Conservation (phyloP, 2,888 invertebrate genomes). For the Thumatha senex region DNA sequence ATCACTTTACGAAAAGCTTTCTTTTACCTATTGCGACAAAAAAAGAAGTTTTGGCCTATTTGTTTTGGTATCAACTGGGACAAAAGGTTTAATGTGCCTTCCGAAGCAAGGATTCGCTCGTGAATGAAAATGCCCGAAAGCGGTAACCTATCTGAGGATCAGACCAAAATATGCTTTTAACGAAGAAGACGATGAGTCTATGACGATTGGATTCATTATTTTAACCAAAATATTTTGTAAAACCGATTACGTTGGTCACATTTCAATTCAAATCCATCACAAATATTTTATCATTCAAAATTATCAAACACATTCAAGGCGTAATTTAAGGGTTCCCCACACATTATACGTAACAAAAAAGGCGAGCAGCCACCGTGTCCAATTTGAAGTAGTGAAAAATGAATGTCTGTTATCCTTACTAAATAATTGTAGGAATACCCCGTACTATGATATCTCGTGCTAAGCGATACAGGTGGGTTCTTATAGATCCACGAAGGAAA, state of each 20-base stretch:
- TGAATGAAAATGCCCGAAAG: too few species aligned
- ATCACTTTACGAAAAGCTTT: slow-evolving; percentile 25
- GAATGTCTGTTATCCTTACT: slow-evolving; percentile 66
- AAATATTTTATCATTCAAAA: slow-evolving; percentile 29
- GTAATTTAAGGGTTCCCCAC: slow-evolving; percentile 62
- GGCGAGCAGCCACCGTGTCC: slow-evolving; percentile 61
- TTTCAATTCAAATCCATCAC: slow-evolving; percentile 16
- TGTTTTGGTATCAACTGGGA: background rate
- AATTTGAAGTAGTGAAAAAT: slow-evolving; percentile 76
- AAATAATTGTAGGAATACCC: slow-evolving; percentile 54
- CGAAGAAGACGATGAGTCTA: too few species aligned
- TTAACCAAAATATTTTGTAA: too few species aligned
- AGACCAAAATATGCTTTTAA: too few species aligned
- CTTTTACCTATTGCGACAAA: slow-evolving; percentile 17
- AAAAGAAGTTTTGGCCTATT: background rate
- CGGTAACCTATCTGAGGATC: too few species aligned
- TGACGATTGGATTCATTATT: too few species aligned
- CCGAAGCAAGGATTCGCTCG: too few species aligned
- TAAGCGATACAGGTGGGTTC: slow-evolving; percentile 8
- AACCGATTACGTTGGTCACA: too few species aligned
- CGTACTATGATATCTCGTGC: slow-evolving; percentile 38
- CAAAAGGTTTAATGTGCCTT: too few species aligned
- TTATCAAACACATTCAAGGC: slow-evolving; percentile 46
- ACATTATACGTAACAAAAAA: slow-evolving; percentile 60
- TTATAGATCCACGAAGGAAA: too few species aligned